A percentile compares a stretch with the other conserved stretches of the same genome.
phyloP scores from a whole-genome alignment of 1,140 invertebrate genomes.

The Sycophila sp. region DNA sequence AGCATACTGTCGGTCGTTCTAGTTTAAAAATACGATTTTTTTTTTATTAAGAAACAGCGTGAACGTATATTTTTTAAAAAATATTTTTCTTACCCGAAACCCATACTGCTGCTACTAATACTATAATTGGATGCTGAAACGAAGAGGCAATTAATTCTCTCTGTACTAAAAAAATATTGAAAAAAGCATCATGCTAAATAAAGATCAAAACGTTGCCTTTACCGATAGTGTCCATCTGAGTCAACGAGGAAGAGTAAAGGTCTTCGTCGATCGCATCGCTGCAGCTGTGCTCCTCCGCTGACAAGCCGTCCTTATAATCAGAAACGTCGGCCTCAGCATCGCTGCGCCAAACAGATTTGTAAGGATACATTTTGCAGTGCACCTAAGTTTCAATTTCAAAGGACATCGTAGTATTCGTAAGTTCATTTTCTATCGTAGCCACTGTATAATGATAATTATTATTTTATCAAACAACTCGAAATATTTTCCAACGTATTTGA shows the following conservation, averaged over 20 bases:
- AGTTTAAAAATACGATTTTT: background rate
- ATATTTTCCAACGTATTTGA: too few species aligned
- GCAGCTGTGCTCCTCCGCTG: conserved; percentile 14
- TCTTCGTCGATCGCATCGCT: conserved; percentile 26
- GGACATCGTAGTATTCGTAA: background rate
- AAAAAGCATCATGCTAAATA: background rate
- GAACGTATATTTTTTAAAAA: background rate
- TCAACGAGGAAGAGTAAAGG: conserved; percentile 9
- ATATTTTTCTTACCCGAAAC: conserved; percentile 29
- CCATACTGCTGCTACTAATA: conserved; percentile 31
- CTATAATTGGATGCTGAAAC: conserved; percentile 34
- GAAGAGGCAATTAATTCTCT: background rate
- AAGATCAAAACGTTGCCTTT: conserved; percentile 18
- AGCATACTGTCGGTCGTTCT: conserved; percentile 32
- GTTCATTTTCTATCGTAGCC: background rate
- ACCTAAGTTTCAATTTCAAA: background rate
- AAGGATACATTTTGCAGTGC: conserved; percentile 40
- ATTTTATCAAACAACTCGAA: too few species aligned
- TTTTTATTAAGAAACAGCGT: background rate
- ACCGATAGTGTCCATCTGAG: conserved; percentile 25
- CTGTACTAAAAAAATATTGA: background rate
- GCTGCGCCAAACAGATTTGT: conserved; percentile 38
- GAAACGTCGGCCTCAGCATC: conserved; percentile 12
- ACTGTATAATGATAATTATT: too few species aligned
- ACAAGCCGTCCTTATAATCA: background rate